Evolutionary conservation across 2,113 vertebrate species (phyloP), one percentile per base, ranked within the genome.

Genomic region (Peromyscus californicus): DNA sequence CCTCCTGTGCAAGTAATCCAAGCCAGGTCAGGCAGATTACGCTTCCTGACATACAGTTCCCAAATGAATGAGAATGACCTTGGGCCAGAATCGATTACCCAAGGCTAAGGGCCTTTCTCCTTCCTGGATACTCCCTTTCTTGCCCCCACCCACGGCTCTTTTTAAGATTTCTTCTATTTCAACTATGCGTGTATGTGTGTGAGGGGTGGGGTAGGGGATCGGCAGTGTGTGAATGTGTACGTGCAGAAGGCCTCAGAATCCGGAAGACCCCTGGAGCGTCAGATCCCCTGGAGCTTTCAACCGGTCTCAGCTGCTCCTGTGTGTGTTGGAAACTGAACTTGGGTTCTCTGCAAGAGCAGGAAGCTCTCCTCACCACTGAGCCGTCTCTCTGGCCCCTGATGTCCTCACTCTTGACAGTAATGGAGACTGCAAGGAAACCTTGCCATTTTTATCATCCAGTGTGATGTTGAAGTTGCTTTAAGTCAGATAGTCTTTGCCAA

Each of bases 1-100:
- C 45, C 33, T 17, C 39, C 8, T 2, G 0, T 22, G 21, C 45
- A 31, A 69, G 79, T n/a, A 6, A 1, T 3, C 15, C 3, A n/a
- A 92, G 78, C 57, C 79, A 51, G 69, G 91, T 17, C 51, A 69
- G 26, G 31, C 4, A 45, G 57, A 69, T 57, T 12, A 5, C 21
- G 54, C 31, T 11, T 85, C 36, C 10, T 72, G 54, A 76, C 24
- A 11, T 69, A n/a, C 7, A 16, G 11, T 4, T 69, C 48, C 33
- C 45, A 51, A 26, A n/a, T 11, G 39, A 51, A 54, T 12, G 17
- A 65, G 67, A 54, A 90, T 24, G 19, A 75, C 45, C 57, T 75
- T 54, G 15, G 79, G 6, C 13, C 26, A 92, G 65, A 39, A 48
- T 10, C 39, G 11, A 8, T 39, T 57, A 65, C 15, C 15, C 72